Evolutionary conservation across 2,888 invertebrate species (phyloP).

Genomic region (Orthonevra nobilis): DNA sequence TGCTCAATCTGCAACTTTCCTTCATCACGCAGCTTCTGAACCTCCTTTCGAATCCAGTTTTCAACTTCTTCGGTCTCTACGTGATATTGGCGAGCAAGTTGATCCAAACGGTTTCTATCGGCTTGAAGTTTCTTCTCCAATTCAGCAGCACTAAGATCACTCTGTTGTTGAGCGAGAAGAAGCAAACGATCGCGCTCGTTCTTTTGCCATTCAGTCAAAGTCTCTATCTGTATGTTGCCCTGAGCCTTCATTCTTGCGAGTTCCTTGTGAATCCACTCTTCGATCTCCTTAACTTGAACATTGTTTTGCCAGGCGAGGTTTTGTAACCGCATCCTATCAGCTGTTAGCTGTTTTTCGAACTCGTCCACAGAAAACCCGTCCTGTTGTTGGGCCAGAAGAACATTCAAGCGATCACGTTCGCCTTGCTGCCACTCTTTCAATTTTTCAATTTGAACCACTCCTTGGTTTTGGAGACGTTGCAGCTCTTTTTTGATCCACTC

Average conservation of each 20-base stretch:
- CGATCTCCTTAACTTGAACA: conserved; percentile 78
- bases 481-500: conserved; percentile 77
- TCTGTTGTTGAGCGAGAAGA: conserved; percentile 75
- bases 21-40: conserved; percentile 75
- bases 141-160: conserved; percentile 76
- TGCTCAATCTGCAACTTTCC: conserved; percentile 77
- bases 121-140: conserved; percentile 76
- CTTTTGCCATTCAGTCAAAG: conserved; percentile 77
- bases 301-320: conserved; percentile 78
- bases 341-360: conserved; percentile 74
- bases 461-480: conserved; percentile 76
- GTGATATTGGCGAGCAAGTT: conserved; percentile 76
- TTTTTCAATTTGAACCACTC: conserved; percentile 77
- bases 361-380: conserved; percentile 77
- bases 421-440: conserved; percentile 77
- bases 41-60: conserved; percentile 76
- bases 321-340: conserved; percentile 77
- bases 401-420: conserved; percentile 75
- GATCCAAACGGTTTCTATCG: conserved; percentile 75
- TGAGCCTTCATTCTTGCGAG: conserved; percentile 75
- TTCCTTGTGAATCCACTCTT: conserved; percentile 78
- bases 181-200: conserved; percentile 76
- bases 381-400: conserved; percentile 74
- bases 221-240: conserved; percentile 76
- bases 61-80: conserved; percentile 77